A percentile compares a stretch with the other conserved stretches of the same genome.
Evolutionary conservation across 2,797 vertebrate species (phyloP).

Genomic region (Karalla daura): DNA sequence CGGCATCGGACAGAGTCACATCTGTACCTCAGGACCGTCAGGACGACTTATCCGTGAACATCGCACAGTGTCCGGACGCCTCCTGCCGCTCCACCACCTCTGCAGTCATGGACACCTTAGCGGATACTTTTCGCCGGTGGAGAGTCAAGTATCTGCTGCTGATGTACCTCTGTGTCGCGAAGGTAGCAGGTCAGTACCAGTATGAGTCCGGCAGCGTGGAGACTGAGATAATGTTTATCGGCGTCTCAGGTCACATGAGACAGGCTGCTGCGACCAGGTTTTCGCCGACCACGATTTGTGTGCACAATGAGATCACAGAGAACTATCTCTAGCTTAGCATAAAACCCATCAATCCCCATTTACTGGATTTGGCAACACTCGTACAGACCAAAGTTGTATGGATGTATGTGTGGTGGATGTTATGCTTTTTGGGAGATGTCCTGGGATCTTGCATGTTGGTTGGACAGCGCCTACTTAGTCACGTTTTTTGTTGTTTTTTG

Average conservation of each 20-base stretch:
- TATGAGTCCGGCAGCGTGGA: not conserved
- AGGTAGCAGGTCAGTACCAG: constrained; percentile 60
- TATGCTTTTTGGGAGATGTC: no score
- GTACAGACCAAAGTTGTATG: no score
- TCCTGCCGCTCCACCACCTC: not conserved
- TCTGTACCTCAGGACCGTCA: fast-evolving
- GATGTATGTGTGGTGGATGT: no score
- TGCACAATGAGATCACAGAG: no score
- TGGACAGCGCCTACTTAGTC: no score
- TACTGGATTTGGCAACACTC: no score
- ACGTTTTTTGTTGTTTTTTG: no score
- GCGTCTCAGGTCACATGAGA: constrained; percentile 1
- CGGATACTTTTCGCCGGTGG: constrained; percentile 13
- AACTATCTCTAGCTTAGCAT: no score
- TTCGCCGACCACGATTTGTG: no score
- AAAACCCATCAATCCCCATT: no score
- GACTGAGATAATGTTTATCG: constrained; percentile 42
- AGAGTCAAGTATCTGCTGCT: constrained; percentile 35
- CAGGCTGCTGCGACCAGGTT: no score
- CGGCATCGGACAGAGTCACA: not conserved
- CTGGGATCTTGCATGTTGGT: no score
- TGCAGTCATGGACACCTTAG: constrained; percentile 39
- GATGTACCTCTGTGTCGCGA: constrained; percentile 12
- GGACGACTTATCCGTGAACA: not conserved
- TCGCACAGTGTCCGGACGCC: not conserved